These are phyloP conservation scores for Anolis carolinensis DNA, from an alignment of 2,113 vertebrate genomes.

Conservation along the genomic window DNA sequence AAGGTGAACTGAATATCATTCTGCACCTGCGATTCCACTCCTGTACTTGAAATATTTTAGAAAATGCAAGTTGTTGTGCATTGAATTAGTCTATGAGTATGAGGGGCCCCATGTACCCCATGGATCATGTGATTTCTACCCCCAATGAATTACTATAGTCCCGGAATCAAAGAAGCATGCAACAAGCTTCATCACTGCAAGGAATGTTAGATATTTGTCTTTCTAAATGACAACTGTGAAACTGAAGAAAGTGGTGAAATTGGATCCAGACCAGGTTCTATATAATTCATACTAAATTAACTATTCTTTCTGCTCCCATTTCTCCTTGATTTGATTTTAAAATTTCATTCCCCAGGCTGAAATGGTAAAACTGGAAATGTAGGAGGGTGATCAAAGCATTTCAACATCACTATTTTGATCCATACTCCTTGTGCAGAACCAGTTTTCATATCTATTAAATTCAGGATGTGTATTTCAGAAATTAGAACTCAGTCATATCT, in stretches of 20 bases:
- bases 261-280: neutral
- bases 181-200: neutral
- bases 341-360: neutral
- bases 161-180: neutral
- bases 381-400: neutral
- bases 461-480: slow-evolving; percentile 10
- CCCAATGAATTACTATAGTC: too few species aligned
- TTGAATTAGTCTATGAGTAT: too few species aligned
- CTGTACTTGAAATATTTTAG: too few species aligned
- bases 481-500: slow-evolving; percentile 14
- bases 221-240: neutral
- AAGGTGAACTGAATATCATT: too few species aligned
- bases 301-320: neutral
- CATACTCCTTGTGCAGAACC: neutral
- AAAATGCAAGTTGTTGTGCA: too few species aligned
- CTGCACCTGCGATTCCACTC: too few species aligned
- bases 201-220: neutral
- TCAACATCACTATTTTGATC: neutral
- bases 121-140: too few species aligned
- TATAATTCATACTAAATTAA: neutral
- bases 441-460: slow-evolving; percentile 3
- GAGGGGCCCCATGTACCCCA: too few species aligned
- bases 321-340: neutral
- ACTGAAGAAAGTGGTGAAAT: neutral
- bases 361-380: neutral